A percentile compares a stretch with the other conserved stretches of the same genome.
Evolutionary conservation across 2,797 vertebrate species (phyloP).

Genomic region (Prionace glauca): DNA sequence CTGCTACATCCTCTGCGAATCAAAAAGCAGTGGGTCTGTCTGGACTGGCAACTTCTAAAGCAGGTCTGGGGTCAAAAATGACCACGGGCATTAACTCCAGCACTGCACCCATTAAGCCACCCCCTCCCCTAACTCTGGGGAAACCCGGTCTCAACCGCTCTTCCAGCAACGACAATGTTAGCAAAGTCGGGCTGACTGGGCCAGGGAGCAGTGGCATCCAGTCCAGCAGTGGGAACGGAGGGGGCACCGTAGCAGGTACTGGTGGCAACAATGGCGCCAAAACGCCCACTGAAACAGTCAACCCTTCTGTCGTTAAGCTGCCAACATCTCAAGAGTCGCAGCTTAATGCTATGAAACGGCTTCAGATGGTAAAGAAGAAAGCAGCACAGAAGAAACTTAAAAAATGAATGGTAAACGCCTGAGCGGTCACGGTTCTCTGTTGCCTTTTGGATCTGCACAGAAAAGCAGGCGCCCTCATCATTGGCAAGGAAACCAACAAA

Average conservation of each 20-base stretch:
- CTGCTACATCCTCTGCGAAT: constrained; percentile 60
- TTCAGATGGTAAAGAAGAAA: constrained; percentile 97
- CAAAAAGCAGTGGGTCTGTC: constrained; percentile 83
- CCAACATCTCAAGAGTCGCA: constrained; percentile 92
- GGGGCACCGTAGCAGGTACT: constrained; percentile 50
- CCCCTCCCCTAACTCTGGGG: constrained; percentile 80
- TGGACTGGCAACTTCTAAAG: constrained; percentile 71
- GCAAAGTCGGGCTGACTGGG: constrained; percentile 66
- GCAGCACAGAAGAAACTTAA: constrained; percentile 95
- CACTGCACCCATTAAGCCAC: constrained; percentile 70
- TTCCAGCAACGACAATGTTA: constrained; percentile 76
- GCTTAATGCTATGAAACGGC: constrained; percentile 88
- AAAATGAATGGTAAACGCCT: constrained; percentile 58
- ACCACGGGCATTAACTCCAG: constrained; percentile 56
- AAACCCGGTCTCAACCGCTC: constrained; percentile 84
- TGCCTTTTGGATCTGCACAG: not conserved
- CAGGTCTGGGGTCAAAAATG: constrained; percentile 70
- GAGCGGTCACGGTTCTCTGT: not conserved
- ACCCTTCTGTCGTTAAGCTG: constrained; percentile 65
- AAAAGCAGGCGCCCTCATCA: not conserved
- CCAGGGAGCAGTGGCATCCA: constrained; percentile 55
- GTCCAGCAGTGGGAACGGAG: constrained; percentile 51
- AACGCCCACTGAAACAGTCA: constrained; percentile 48
- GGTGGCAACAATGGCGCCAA: constrained; percentile 65
- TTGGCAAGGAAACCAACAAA: constrained; percentile 3